Conservation (phyloP, 2,113 vertebrate species). For the Aspiorhynchus laticeps region DNA sequence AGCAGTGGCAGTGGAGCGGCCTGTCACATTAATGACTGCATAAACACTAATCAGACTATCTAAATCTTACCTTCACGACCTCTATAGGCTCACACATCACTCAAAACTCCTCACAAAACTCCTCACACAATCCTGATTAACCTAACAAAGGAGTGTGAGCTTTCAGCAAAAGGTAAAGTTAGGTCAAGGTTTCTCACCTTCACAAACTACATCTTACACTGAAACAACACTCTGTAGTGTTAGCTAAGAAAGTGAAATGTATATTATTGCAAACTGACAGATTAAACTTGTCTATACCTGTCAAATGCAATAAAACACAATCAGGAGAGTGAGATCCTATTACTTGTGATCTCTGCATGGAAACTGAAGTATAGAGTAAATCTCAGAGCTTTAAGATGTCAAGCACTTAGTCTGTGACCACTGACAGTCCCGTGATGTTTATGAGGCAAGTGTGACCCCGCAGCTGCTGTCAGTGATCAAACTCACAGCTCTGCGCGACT, state of each 20-base stretch:
- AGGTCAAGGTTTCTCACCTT: constrained; percentile 15
- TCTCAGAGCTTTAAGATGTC: constrained; percentile 22
- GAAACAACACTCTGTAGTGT: neutral
- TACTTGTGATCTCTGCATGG: constrained; percentile 5
- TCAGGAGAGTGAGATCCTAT: neutral
- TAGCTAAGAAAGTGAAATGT: neutral
- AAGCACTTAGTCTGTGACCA: constrained; percentile 38
- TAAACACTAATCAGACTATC: constrained; percentile 58
- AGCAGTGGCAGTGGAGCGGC: constrained; percentile 30
- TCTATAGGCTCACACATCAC: constrained; percentile 45
- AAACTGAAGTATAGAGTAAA: constrained; percentile 32
- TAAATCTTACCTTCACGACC: constrained; percentile 44
- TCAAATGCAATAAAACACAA: constrained; percentile 16
- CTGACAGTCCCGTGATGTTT: constrained; percentile 58
- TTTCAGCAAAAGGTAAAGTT: constrained; percentile 17
- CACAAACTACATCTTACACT: neutral
- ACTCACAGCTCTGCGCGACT: constrained; percentile 34
- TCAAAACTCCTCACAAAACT: constrained; percentile 45
- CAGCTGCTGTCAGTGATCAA: constrained; percentile 60
- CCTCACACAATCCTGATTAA: constrained; percentile 26
- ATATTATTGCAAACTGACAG: neutral
- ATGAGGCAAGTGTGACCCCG: constrained; percentile 49
- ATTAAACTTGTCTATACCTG: constrained; percentile 19
- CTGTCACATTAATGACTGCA: constrained; percentile 56
- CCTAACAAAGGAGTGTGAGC: constrained; percentile 21